Evolutionary conservation across 2,797 vertebrate species (phyloP), one percentile per base, ranked within the genome.

Genomic region (Pelochelys cantorii): DNA sequence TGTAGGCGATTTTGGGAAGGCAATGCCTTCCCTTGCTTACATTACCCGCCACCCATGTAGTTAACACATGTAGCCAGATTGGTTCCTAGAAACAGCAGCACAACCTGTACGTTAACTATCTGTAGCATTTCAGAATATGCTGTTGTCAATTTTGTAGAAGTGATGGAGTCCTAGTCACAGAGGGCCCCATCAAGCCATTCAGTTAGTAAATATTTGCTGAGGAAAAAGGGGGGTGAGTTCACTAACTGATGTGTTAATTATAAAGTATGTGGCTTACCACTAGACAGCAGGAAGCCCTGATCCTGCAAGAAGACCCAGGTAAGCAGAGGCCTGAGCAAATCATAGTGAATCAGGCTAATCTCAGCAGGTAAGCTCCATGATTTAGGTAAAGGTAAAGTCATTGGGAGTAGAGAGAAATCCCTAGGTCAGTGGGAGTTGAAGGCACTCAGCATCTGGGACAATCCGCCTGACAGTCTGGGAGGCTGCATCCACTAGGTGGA

Each of bases 351-450:
- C 0, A 20, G 80, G 75, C 15, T 1, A 7, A 1, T 2, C 93
- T 84, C 91, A 95, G 96, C 95, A 93, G 90, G 80, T 94, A 94
- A 11, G 59, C 90, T 17, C 83, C 1, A 27, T 15, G 60, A 10
- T 11, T 11, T 0, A 5, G 91, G 65, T 94, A 96, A 94, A 86
- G 82, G 8, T 96, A 95, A 56, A 74, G 94, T 81, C 59, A 93
- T 52, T 25, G 23, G 22, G 71, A 75, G 42, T 7, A 25, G 78
- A 68, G 89, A 83, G 80, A 7, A 80, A 80, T 12, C 2, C 74
- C 59, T 22, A 92, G 92, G 60, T 84, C 90, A 1, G 37, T 57
- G 3, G 74, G 3, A 83, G 93, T 13, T 85, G 20, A 88, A 91
- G 91, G 87, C 84, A 42, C 2, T 13, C 23, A 1, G 83, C 59